Percentiles rank a stretch among this genome's conserved stretches.
These are phyloP conservation scores for Alentia gelatinosa DNA, from an alignment of 2,888 invertebrate species.

Conservation along the genomic window DNA sequence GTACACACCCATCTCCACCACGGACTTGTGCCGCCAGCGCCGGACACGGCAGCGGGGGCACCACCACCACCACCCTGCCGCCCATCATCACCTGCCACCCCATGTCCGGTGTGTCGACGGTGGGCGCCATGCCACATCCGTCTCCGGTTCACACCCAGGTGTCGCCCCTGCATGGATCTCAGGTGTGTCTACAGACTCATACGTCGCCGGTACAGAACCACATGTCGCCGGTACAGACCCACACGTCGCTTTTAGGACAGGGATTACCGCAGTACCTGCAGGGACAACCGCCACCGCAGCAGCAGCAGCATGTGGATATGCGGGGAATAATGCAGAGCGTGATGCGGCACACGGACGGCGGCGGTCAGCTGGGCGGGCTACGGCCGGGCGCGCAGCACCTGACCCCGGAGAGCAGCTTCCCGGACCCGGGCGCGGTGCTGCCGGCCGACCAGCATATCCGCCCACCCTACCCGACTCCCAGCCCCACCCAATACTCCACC, in stretches of 20 bases:
- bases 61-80: neutral
- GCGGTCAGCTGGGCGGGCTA: neutral
- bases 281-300: neutral
- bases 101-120: neutral
- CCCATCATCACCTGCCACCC: neutral
- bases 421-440: neutral
- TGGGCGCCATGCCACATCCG: neutral
- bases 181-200: too few species aligned
- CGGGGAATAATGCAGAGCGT: neutral
- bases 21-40: neutral
- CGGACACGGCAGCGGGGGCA: neutral
- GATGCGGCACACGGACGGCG: neutral
- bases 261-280: neutral
- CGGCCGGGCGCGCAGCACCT: neutral
- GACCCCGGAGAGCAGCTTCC: neutral
- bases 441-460: neutral
- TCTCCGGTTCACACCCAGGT: too few species aligned
- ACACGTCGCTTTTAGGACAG: neutral
- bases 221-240: neutral
- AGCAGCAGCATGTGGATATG: neutral
- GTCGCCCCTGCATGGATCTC: too few species aligned
- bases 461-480: neutral
- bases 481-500: constrained; percentile 20
- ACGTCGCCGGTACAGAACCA: neutral
- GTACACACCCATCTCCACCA: neutral